These are phyloP conservation scores for Ormyrus rosae DNA, from an alignment of 2,888 invertebrate genomes.

Conservation along the genomic window DNA sequence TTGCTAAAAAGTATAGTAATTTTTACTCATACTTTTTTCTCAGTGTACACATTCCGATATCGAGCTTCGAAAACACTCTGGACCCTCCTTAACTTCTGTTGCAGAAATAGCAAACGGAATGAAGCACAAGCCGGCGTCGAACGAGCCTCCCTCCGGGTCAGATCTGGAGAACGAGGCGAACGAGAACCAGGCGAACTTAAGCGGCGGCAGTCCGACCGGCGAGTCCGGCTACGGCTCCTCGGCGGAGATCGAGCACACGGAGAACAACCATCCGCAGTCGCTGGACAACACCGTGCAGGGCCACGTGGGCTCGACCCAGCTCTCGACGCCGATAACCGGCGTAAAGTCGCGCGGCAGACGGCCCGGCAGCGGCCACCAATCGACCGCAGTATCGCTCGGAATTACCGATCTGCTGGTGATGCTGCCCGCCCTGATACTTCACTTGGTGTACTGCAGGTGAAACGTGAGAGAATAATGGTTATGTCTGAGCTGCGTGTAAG, in stretches of 20 bases:
- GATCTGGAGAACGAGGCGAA: constrained; percentile 79
- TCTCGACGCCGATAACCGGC: constrained; percentile 31
- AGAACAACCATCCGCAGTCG: constrained; percentile 63
- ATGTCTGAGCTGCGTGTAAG: no score
- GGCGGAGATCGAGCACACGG: constrained; percentile 17
- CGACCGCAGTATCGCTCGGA: background rate
- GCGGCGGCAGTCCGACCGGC: background rate
- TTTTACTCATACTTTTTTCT: no score
- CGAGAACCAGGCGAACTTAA: constrained; percentile 18
- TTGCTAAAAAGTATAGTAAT: no score
- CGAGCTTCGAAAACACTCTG: no score
- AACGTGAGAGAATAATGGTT: background rate
- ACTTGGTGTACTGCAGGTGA: constrained; percentile 50
- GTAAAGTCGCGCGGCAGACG: constrained; percentile 22
- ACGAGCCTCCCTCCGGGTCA: constrained; percentile 75
- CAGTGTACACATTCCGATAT: no score
- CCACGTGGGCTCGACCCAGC: constrained; percentile 64
- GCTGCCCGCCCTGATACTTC: background rate
- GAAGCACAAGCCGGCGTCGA: constrained; percentile 51
- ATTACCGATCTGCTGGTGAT: background rate
- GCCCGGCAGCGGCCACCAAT: constrained; percentile 12
- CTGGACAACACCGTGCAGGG: constrained; percentile 71
- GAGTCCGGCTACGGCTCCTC: background rate
- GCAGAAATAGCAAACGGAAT: constrained; percentile 88
- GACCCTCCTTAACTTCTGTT: background rate